phyloP scores from a whole-genome alignment of 2,113 vertebrate species.

The Petroica traversi region DNA sequence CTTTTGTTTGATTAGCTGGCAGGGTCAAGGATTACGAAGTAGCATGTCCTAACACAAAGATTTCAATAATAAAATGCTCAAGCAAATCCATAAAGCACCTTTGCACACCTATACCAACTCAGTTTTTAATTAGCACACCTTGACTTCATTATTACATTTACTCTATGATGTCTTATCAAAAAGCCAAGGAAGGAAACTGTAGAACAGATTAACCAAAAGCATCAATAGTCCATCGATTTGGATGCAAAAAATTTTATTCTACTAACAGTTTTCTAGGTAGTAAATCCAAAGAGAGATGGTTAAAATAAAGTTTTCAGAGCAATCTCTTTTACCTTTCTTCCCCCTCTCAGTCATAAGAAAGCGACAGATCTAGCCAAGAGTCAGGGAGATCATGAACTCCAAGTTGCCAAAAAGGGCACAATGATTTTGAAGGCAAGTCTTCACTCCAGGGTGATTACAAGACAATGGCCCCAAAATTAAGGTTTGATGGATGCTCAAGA shows the following conservation, averaged over 20 bases:
- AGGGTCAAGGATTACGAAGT: slow-evolving; percentile 34
- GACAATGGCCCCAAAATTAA: slow-evolving; percentile 41
- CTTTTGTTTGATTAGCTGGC: slow-evolving; percentile 52
- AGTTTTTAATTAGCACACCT: slow-evolving; percentile 42
- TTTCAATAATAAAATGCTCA: neutral
- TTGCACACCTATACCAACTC: neutral
- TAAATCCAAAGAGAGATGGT: neutral
- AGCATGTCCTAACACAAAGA: neutral
- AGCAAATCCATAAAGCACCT: neutral
- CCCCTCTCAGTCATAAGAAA: neutral
- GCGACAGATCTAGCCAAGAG: neutral
- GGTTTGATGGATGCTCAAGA: neutral
- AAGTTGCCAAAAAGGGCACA: neutral
- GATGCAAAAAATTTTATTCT: neutral
- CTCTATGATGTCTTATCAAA: neutral
- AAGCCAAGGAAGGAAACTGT: neutral
- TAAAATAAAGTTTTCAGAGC: neutral
- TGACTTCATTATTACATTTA: neutral
- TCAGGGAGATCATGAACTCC: neutral
- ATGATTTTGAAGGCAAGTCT: neutral
- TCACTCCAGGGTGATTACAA: slow-evolving; percentile 30
- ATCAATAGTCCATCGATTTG: neutral
- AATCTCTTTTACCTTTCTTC: neutral
- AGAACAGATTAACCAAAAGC: neutral
- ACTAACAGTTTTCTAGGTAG: neutral